Base-by-base conservation (phyloP, 1,140 invertebrate genomes). In the Vanessa atalanta region DNA sequence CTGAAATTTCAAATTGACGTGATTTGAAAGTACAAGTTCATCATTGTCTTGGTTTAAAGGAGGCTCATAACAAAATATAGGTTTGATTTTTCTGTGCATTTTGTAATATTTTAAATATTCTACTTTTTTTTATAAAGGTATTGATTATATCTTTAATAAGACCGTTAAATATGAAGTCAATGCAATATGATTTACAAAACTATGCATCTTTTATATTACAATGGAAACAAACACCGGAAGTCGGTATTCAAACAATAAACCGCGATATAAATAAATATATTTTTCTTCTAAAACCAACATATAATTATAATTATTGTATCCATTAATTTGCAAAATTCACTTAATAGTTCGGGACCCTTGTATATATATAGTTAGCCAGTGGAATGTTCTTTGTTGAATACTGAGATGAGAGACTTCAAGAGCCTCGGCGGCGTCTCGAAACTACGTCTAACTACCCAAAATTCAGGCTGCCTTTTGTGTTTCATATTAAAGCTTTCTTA, bases 381-480 rank as follows among this genome's bases (percentile, higher is more conserved):
- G 31, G 23, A 67, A 67, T 55, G 65, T 55, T 67, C 65, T 66
- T 66, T 55, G 51, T 67, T 37, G 26, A 43, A 55, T 67, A 51
- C 51, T 31, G 37, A 9, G 65, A 67, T 31, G 53, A 67, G 15
- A 55, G 26, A 14, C 50, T 67, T 23, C 48, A 66, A 67, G 65
- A 55, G 48, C 53, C 31, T 67, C 65, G 65, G 43, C 48, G 53
- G 47, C 47, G 48, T n/a, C 48, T 51, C 48, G 14, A 15, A 53
- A 67, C 65, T 67, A 48, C 65, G 12, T 48, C 8, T 37, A 55
- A 15, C 26, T 51, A 51, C 65, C 65, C 20, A 67, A 67, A 67
- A 43, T 43, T 55, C 53, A 67, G 65, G 31, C 65, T 53, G 51
- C 15, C 23, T 67, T 53, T 67, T 16, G 31, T n/a, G 37, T 67